Conservation (phyloP, 2,797 vertebrate species). For the Takifugu ocellatus region DNA sequence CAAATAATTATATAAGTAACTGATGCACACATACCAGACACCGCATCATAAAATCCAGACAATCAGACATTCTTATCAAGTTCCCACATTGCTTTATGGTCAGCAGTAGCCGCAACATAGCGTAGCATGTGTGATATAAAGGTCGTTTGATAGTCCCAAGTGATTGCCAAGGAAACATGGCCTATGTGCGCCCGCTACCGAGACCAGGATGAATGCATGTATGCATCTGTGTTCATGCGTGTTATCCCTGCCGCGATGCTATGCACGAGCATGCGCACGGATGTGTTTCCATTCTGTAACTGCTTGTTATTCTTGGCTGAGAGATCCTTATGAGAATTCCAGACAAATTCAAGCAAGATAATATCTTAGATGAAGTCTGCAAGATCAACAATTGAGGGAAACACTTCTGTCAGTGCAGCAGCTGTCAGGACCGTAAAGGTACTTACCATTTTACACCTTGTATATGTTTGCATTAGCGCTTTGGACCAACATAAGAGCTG, state of each 20-base stretch:
- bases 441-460: constrained; percentile 24
- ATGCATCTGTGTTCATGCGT: constrained; percentile 28
- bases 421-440: constrained; percentile 34
- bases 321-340: constrained; percentile 55
- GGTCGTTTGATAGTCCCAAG: constrained; percentile 48
- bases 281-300: constrained; percentile 58
- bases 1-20: constrained; percentile 28
- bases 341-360: constrained; percentile 54
- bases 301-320: constrained; percentile 59
- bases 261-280: constrained; percentile 57
- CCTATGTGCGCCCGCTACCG: constrained; percentile 35
- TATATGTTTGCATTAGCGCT: constrained; percentile 5
- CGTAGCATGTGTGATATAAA: constrained; percentile 42
- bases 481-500: not conserved
- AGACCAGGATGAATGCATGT: constrained; percentile 19
- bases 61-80: constrained; percentile 33
- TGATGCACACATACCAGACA: not conserved
- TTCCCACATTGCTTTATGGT: constrained; percentile 17
- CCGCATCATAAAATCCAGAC: constrained; percentile 12
- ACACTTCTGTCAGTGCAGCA: constrained; percentile 31
- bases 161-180: constrained; percentile 51
- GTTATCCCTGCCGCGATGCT: constrained; percentile 24
- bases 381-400: constrained; percentile 52
- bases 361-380: constrained; percentile 44
- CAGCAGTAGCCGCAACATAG: constrained; percentile 33